Conservation (phyloP, 2,797 vertebrate species). For the Decapterus maruadsi region DNA sequence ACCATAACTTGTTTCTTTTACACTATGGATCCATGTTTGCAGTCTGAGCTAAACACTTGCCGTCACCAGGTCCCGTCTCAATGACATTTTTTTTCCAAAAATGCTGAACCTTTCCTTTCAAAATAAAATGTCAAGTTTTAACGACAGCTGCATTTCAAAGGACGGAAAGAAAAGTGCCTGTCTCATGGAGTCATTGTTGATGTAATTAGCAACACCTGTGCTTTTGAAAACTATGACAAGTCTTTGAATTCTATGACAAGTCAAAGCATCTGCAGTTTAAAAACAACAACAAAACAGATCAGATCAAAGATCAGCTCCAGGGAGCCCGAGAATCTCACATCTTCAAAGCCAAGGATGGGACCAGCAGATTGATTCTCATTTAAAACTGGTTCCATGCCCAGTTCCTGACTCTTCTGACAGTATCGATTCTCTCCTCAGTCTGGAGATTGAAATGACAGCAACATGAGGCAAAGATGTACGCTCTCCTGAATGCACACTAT, state of each 20-base stretch:
- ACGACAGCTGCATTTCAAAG: background rate
- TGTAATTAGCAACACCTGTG: background rate
- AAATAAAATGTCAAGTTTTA: background rate
- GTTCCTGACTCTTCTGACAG: background rate
- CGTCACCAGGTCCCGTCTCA: background rate
- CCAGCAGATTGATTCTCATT: slow-evolving; percentile 11
- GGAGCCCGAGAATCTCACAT: background rate
- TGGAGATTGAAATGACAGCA: slow-evolving; percentile 10
- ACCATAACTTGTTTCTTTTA: background rate
- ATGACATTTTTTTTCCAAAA: no score
- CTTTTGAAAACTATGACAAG: background rate
- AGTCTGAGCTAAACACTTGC: background rate
- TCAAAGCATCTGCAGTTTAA: background rate
- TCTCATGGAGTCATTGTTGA: background rate
- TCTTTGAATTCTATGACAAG: no score
- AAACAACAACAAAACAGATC: no score
- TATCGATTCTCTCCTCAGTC: slow-evolving; percentile 21
- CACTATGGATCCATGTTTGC: background rate
- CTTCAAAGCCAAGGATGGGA: background rate
- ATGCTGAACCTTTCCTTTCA: background rate
- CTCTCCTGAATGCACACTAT: background rate
- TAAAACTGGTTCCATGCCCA: background rate
- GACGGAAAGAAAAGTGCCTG: background rate
- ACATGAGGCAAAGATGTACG: background rate
- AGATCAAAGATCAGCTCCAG: background rate